These are phyloP conservation scores for Emys orbicularis DNA, from an alignment of 2,797 vertebrate genomes.

Conservation along the genomic window DNA sequence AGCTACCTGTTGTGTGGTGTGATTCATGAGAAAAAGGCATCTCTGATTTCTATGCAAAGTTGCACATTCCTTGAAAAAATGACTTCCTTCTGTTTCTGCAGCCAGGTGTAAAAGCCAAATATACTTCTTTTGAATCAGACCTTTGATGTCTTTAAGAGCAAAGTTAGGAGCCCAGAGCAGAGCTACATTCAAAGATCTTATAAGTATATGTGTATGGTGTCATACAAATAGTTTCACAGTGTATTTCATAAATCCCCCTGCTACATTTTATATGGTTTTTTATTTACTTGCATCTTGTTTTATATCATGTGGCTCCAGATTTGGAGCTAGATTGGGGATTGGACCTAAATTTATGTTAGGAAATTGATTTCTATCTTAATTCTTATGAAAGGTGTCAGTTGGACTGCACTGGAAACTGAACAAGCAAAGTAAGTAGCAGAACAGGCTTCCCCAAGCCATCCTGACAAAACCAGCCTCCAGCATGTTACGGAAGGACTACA, in stretches of 20 bases:
- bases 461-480: neutral
- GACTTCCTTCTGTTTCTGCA: neutral
- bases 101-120: neutral
- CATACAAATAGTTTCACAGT: neutral
- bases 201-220: neutral
- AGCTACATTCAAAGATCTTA: accelerated
- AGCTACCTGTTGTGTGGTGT: neutral
- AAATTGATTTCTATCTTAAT: neutral
- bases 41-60: neutral
- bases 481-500: neutral
- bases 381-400: accelerated
- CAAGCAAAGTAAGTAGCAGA: neutral
- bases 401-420: neutral
- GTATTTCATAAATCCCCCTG: accelerated
- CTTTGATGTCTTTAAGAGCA: neutral
- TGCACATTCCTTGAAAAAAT: neutral
- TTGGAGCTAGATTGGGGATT: accelerated
- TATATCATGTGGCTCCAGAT: neutral
- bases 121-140: neutral
- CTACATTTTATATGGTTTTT: neutral
- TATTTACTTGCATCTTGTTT: neutral
- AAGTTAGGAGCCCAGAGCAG: neutral
- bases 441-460: neutral
- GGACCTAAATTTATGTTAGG: neutral
- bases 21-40: neutral